A percentile compares a stretch with the other conserved stretches of the same genome.
These are phyloP conservation scores for Python bivittatus DNA, from an alignment of 2,113 vertebrate genomes.

Conservation along the genomic window DNA sequence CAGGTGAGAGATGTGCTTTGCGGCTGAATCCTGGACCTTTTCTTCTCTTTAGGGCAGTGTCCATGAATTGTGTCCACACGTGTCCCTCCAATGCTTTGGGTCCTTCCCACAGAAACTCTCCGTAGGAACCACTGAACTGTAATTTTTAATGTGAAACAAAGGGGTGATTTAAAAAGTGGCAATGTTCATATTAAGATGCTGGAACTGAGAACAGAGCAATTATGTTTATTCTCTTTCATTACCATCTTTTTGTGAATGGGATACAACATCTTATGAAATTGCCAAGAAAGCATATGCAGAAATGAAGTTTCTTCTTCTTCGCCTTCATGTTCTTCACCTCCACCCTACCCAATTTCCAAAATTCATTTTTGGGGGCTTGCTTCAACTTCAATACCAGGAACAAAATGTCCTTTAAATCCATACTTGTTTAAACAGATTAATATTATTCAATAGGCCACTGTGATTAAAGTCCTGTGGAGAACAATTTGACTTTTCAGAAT, in stretches of 20 bases:
- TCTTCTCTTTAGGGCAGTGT: background rate
- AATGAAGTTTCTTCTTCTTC: background rate
- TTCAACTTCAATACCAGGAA: slow-evolving; percentile 6
- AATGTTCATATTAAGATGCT: background rate
- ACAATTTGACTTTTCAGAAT: background rate
- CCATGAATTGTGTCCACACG: background rate
- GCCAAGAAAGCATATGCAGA: background rate
- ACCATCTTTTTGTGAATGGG: background rate
- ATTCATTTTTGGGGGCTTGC: accelerated
- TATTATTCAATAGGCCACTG: background rate
- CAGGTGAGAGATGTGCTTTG: no score
- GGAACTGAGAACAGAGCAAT: background rate
- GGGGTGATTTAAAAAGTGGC: background rate
- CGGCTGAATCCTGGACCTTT: no score
- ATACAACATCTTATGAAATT: background rate
- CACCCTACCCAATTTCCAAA: background rate
- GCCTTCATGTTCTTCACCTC: background rate
- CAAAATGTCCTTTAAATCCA: background rate
- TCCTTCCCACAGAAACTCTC: background rate
- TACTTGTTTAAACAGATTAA: background rate
- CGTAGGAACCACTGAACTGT: background rate
- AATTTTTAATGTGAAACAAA: background rate
- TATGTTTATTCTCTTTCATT: background rate
- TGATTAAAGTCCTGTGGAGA: background rate
- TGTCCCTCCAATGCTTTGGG: background rate